Evolutionary conservation across 2,888 invertebrate species (phyloP).

Genomic region (Sympetrum striolatum): DNA sequence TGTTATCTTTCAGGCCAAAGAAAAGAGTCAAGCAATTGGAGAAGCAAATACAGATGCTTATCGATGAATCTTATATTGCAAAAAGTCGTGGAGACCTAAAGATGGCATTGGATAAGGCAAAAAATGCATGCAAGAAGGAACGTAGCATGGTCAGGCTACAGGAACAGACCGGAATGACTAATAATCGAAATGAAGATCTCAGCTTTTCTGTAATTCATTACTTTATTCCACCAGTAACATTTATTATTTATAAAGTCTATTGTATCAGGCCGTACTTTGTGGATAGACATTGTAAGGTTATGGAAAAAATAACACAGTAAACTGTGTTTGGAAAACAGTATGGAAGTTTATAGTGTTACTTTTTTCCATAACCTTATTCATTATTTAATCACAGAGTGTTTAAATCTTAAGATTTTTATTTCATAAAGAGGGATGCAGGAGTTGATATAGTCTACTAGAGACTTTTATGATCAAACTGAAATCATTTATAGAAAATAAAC

Average conservation of each 20-base stretch:
- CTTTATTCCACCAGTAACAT: neutral
- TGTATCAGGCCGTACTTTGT: no score
- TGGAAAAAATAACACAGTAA: no score
- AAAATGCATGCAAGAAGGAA: conserved; percentile 95
- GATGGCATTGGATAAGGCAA: conserved; percentile 86
- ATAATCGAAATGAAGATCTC: conserved; percentile 92
- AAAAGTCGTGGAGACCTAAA: conserved; percentile 63
- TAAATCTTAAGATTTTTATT: neutral
- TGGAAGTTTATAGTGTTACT: no score
- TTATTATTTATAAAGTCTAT: no score
- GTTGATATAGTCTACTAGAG: no score
- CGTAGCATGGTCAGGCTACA: conserved; percentile 86
- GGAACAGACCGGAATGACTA: conserved; percentile 88
- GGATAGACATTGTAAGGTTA: no score
- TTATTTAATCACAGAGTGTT: neutral
- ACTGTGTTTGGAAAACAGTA: no score
- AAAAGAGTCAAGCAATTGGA: conserved; percentile 11
- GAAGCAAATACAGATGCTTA: neutral
- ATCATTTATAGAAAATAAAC: no score
- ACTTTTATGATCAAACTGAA: no score
- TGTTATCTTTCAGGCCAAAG: conserved; percentile 2
- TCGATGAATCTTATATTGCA: conserved; percentile 28
- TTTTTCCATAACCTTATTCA: no score
- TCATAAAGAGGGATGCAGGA: no score
- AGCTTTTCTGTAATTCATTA: conserved; percentile 81